Conservation (phyloP, 2,888 invertebrate genomes). For the Leucophenga maculata region DNA sequence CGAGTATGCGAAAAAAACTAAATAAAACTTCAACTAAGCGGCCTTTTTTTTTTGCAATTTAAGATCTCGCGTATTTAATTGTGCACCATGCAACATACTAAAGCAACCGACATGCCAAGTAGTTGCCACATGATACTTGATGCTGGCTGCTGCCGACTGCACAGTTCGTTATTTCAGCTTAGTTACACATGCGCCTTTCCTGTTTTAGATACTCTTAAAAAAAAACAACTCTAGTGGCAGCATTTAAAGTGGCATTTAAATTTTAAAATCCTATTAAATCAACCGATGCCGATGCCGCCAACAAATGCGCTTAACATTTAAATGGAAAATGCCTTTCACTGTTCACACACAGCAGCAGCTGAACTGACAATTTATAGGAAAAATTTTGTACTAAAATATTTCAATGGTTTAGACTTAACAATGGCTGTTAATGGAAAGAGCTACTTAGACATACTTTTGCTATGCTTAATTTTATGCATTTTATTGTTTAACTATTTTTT, state of each 20-base stretch:
- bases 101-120: too few species aligned
- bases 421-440: not conserved
- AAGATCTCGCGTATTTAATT: too few species aligned
- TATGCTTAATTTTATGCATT: not conserved
- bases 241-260: constrained; percentile 26
- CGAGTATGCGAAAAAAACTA: too few species aligned
- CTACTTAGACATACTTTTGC: not conserved
- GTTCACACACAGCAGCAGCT: not conserved
- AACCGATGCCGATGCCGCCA: constrained; percentile 1
- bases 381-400: too few species aligned
- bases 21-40: too few species aligned
- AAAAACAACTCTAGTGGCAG: constrained; percentile 15
- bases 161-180: constrained; percentile 11
- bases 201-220: not conserved
- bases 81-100: too few species aligned
- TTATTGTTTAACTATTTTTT: not conserved
- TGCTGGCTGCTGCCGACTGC: not conserved
- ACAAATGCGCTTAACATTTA: constrained; percentile 22
- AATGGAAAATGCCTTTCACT: constrained; percentile 26
- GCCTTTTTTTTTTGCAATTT: too few species aligned
- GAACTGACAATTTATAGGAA: too few species aligned
- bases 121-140: not conserved
- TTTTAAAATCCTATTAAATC: constrained; percentile 25
- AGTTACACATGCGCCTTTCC: constrained; percentile 10
- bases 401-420: too few species aligned